A percentile compares a stretch with the other conserved stretches of the same genome.
Evolutionary conservation across 1,140 invertebrate genomes (phyloP).

Genomic region (Ephestia elutella): DNA sequence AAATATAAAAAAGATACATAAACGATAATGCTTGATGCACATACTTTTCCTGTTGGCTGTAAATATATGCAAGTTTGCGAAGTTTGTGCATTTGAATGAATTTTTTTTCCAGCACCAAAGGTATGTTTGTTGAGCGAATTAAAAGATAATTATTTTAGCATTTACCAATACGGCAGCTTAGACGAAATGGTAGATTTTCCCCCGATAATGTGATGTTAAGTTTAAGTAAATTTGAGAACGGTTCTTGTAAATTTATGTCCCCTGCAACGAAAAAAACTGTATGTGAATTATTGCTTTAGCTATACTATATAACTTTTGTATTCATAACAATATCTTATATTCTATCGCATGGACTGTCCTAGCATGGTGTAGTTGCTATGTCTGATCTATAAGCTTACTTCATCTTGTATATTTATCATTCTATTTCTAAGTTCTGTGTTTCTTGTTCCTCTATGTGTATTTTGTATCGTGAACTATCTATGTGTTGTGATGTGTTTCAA

Average conservation of each 20-base stretch:
- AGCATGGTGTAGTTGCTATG: constrained; percentile 9
- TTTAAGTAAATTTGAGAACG: constrained; percentile 37
- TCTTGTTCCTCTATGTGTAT: background rate
- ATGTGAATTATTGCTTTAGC: background rate
- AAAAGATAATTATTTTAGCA: constrained; percentile 61
- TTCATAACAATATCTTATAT: background rate
- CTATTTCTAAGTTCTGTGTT: background rate
- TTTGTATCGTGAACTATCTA: background rate
- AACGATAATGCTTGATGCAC: constrained; percentile 30
- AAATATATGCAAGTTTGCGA: constrained; percentile 8
- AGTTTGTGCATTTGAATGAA: constrained; percentile 5
- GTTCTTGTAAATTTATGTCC: constrained; percentile 25
- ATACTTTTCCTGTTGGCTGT: constrained; percentile 37
- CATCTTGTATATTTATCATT: background rate
- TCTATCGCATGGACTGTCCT: constrained; percentile 1
- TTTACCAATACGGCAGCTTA: constrained; percentile 73
- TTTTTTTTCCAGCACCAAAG: constrained; percentile 36
- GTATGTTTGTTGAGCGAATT: constrained; percentile 46
- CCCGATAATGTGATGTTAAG: constrained; percentile 32
- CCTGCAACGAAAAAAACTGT: constrained; percentile 19
- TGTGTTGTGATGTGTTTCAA: background rate
- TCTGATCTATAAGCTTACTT: background rate
- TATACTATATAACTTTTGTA: background rate
- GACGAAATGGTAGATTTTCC: constrained; percentile 44
- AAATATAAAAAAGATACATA: constrained; percentile 22